A percentile compares a stretch with the other conserved stretches of the same genome.
Conservation (phyloP, 2,113 vertebrate genomes). For the Scalopus aquaticus region DNA sequence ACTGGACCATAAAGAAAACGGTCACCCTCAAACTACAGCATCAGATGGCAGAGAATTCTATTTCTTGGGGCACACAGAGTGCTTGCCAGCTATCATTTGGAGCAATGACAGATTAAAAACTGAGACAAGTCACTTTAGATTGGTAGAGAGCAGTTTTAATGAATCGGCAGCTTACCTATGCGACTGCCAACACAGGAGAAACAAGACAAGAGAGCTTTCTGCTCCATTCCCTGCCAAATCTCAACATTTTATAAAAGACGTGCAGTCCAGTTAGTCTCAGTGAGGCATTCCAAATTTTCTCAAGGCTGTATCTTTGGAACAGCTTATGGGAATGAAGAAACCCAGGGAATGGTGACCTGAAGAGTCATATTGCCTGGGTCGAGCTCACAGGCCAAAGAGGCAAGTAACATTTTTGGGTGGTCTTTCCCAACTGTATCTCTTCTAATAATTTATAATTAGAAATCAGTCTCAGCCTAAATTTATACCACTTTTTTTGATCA, state of each 20-base stretch:
- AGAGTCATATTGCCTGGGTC: too few relatives aligned
- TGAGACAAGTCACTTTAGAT: too few relatives aligned
- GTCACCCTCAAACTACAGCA: background rate
- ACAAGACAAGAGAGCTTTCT: background rate
- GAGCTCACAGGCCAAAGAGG: background rate
- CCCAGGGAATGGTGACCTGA: background rate
- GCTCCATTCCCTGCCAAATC: background rate
- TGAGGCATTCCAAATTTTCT: background rate
- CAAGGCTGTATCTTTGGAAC: background rate
- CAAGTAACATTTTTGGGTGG: background rate
- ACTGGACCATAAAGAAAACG: background rate
- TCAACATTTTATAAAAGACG: background rate
- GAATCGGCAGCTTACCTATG: background rate
- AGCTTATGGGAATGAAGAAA: background rate
- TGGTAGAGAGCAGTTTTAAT: background rate
- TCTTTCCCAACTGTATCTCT: background rate
- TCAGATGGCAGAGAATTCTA: background rate
- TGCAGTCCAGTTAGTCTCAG: background rate
- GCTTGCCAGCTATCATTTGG: too few relatives aligned
- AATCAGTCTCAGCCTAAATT: background rate
- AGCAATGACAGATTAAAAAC: too few relatives aligned
- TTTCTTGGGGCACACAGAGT: background rate
- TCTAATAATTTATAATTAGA: background rate
- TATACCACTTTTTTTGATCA: background rate
- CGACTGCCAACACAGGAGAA: background rate